Conservation (phyloP, 2,113 vertebrate species). For the Acanthisitta chloris region DNA sequence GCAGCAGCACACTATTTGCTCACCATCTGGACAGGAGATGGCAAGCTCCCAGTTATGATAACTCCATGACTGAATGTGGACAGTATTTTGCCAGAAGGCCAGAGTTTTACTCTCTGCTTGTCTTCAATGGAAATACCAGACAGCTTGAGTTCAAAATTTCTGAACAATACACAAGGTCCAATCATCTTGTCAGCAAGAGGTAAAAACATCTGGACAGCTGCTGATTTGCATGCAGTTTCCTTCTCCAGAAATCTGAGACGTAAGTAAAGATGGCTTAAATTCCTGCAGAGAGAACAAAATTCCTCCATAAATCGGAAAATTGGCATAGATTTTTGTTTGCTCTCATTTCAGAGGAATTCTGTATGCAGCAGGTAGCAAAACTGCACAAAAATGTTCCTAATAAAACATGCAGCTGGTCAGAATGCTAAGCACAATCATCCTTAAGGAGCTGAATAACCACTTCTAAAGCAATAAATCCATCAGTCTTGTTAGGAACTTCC, state of each 20-base stretch:
- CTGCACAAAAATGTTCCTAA: neutral
- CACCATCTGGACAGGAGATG: constrained; percentile 18
- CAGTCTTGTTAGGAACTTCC: neutral
- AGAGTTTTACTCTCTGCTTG: neutral
- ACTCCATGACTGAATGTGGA: neutral
- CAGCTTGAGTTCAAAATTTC: neutral
- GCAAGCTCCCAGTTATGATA: constrained; percentile 26
- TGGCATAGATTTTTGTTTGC: neutral
- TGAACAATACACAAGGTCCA: neutral
- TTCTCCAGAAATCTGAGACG: neutral
- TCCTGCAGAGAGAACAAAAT: constrained; percentile 23
- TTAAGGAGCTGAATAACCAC: neutral
- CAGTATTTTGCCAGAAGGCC: neutral
- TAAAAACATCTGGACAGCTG: constrained; percentile 40
- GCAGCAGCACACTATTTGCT: neutral
- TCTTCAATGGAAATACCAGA: constrained; percentile 4
- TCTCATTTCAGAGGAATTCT: constrained; percentile 25
- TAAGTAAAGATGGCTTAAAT: neutral
- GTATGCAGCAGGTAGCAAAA: constrained; percentile 6
- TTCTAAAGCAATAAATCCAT: neutral
- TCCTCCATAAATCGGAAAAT: neutral
- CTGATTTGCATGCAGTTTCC: constrained; percentile 8
- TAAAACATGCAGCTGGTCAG: neutral
- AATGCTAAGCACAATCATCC: neutral
- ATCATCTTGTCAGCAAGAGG: constrained; percentile 38